Evolutionary conservation across 2,797 vertebrate species (phyloP).

Genomic region (Echeneis naucrates): DNA sequence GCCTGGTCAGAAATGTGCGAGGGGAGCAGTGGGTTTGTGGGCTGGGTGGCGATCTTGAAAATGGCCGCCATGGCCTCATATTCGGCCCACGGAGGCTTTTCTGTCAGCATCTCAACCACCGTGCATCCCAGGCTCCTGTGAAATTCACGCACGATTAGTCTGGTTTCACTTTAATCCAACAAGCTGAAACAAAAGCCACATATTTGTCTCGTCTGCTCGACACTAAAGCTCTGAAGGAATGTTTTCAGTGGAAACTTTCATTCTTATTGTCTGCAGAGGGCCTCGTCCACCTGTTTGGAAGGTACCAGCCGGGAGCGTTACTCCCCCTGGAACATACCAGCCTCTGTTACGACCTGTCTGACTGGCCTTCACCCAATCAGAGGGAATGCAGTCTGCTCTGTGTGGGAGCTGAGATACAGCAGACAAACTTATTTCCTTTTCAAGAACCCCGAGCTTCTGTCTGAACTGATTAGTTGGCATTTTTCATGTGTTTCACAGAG

Average conservation of each 20-base stretch:
- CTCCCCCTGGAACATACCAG: constrained; percentile 70
- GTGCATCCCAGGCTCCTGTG: constrained; percentile 96
- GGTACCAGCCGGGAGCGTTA: constrained; percentile 15
- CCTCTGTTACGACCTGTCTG: constrained; percentile 66
- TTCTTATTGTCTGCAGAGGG: constrained; percentile 20
- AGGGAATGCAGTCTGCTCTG: constrained; percentile 52
- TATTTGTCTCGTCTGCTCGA: constrained; percentile 1
- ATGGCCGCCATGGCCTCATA: constrained; percentile 99
- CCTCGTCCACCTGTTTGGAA: constrained; percentile 49
- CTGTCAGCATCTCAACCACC: constrained; percentile 98
- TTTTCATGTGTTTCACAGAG: not conserved
- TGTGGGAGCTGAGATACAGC: constrained; percentile 45
- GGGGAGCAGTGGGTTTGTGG: constrained; percentile 95
- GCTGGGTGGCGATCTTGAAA: constrained; percentile 98
- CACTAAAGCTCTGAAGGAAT: constrained; percentile 59
- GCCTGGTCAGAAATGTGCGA: constrained; percentile 92
- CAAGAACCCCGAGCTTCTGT: too few species aligned
- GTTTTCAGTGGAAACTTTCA: constrained; percentile 64
- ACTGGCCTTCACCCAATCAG: constrained; percentile 71
- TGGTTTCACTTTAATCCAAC: constrained; percentile 10
- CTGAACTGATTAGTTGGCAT: constrained; percentile 30
- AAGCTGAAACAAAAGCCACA: constrained; percentile 41
- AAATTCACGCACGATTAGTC: not conserved
- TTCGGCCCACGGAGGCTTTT: constrained; percentile 98
- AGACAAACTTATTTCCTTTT: too few species aligned